Evolutionary conservation across 1,140 invertebrate species (phyloP).

Genomic region (Drosophila prosaltans): DNA sequence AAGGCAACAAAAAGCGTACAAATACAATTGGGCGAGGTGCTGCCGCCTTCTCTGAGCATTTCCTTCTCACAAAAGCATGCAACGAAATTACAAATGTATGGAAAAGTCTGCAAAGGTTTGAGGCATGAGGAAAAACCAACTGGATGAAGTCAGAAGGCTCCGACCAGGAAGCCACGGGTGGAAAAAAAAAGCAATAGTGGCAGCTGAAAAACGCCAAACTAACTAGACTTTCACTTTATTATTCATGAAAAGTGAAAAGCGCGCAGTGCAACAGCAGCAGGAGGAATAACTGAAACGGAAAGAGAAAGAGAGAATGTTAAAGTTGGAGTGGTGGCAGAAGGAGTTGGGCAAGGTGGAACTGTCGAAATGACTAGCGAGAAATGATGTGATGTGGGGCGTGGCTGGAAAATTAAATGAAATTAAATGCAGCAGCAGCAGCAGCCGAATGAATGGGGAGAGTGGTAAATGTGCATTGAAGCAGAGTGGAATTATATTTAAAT

Average conservation of each 20-base stretch:
- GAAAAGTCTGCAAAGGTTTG: constrained; percentile 22
- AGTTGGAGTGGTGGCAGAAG: constrained; percentile 1
- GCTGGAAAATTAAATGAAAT: constrained; percentile 77
- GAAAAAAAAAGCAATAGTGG: constrained; percentile 27
- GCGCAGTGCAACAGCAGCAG: constrained; percentile 53
- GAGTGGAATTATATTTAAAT: constrained; percentile 59
- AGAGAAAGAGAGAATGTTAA: constrained; percentile 17
- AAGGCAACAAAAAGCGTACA: constrained; percentile 61
- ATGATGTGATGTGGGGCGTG: constrained; percentile 65
- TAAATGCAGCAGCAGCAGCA: constrained; percentile 57
- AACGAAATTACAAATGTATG: constrained; percentile 79
- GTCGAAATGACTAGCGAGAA: constrained; percentile 72
- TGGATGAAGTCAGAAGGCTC: constrained; percentile 21
- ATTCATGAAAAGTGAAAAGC: constrained; percentile 81
- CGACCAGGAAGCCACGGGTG: constrained; percentile 36
- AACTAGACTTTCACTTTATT: constrained; percentile 82
- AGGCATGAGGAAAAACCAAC: constrained; percentile 27
- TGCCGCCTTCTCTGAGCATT: constrained; percentile 52
- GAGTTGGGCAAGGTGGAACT: constrained; percentile 55
- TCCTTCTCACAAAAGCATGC: constrained; percentile 68
- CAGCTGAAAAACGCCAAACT: constrained; percentile 67
- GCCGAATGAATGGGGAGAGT: constrained; percentile 31
- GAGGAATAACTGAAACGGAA: constrained; percentile 12
- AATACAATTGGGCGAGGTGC: constrained; percentile 52
- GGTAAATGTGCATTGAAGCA: constrained; percentile 2